Conservation (phyloP, 2,888 invertebrate genomes). For the Fabriciana adippe region DNA sequence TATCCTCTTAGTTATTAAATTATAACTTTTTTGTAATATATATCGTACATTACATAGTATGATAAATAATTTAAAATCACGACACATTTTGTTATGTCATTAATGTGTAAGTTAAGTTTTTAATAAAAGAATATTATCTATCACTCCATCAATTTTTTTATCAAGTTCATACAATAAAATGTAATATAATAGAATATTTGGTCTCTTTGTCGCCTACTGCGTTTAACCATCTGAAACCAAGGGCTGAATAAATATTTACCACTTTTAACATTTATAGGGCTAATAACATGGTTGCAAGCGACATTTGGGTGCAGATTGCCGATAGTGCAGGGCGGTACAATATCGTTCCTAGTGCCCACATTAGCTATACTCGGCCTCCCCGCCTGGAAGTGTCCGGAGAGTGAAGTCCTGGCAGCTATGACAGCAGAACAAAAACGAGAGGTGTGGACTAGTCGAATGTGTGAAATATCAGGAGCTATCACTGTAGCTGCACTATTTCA, state of each 20-base stretch:
- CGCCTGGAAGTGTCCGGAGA: slow-evolving; percentile 86
- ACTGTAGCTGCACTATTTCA: slow-evolving; percentile 90
- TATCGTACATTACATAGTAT: no score
- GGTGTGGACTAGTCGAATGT: slow-evolving; percentile 89
- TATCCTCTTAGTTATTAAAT: no score
- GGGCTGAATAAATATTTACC: neutral
- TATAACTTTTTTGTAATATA: no score
- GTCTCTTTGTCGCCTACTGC: neutral
- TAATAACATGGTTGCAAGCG: slow-evolving; percentile 88
- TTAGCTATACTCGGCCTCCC: slow-evolving; percentile 88
- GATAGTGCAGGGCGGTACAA: slow-evolving; percentile 90
- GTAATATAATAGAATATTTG: no score
- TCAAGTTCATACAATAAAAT: no score
- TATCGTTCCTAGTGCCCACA: slow-evolving; percentile 90
- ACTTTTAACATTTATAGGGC: slow-evolving; percentile 64
- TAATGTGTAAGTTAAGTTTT: no score
- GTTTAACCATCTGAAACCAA: neutral
- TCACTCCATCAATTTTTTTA: no score
- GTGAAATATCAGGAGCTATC: slow-evolving; percentile 92
- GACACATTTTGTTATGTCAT: no score
- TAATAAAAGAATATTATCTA: no score
- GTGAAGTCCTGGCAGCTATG: slow-evolving; percentile 78
- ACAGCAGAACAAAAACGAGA: slow-evolving; percentile 78
- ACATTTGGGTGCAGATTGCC: slow-evolving; percentile 89
- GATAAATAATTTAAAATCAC: no score